A percentile compares a stretch with the other conserved stretches of the same genome.
Conservation (phyloP, 2,113 vertebrate genomes). For the Chaetura pelagica region DNA sequence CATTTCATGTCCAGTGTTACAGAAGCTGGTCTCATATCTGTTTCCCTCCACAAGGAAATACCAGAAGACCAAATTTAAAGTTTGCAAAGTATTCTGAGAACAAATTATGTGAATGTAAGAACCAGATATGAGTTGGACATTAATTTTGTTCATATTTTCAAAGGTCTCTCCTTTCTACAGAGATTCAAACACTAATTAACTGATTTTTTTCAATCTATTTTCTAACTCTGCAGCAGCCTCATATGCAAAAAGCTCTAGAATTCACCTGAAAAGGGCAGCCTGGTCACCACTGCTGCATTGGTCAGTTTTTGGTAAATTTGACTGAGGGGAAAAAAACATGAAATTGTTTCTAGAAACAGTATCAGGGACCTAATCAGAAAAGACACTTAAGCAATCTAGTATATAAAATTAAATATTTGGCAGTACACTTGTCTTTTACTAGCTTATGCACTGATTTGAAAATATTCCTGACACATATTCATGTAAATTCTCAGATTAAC, state of each 20-base stretch:
- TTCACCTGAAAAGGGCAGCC: not conserved
- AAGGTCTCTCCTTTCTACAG: not conserved
- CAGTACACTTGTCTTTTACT: not conserved
- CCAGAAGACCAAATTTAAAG: not conserved
- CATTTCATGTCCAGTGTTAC: not conserved
- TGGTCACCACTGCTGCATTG: not conserved
- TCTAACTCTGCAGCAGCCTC: not conserved
- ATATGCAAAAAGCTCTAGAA: not conserved
- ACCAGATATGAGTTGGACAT: not conserved
- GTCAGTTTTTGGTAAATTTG: not conserved
- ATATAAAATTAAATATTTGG: not conserved
- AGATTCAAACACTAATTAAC: not conserved
- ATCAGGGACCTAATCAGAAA: not conserved
- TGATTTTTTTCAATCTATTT: not conserved
- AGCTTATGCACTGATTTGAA: not conserved
- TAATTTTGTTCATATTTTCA: not conserved
- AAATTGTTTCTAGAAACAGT: not conserved
- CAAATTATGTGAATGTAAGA: not conserved
- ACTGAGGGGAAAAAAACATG: not conserved
- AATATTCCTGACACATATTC: not conserved
- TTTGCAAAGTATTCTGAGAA: not conserved
- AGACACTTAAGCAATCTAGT: not conserved
- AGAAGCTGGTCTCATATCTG: not conserved
- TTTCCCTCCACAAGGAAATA: not conserved
- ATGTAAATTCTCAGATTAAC: not conserved